A percentile compares a stretch with the other conserved stretches of the same genome.
Evolutionary conservation across 1,140 invertebrate species (phyloP).

Genomic region (Luehdorfia chinensis): DNA sequence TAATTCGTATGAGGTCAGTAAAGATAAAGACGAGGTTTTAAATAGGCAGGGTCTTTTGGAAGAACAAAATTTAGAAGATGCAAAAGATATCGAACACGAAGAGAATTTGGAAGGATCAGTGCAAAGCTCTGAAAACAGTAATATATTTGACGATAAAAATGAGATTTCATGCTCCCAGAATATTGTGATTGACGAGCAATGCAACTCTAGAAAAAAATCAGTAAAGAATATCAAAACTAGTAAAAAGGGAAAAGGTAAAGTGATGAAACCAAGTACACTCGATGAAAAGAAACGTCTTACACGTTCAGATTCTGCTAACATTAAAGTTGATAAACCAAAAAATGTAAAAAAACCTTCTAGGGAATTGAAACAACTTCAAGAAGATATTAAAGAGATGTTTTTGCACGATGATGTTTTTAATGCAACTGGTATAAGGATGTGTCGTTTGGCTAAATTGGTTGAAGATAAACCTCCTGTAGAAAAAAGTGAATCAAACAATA

Average conservation of each 20-base stretch:
- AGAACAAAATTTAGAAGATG: not conserved
- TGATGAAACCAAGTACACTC: constrained; percentile 15
- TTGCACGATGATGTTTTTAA: constrained; percentile 79
- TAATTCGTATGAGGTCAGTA: too few relatives aligned
- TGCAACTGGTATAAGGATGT: constrained; percentile 77
- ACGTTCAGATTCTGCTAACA: constrained; percentile 25
- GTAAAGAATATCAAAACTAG: constrained; percentile 24
- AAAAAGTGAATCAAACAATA: constrained; percentile 20
- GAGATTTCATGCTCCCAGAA: not conserved
- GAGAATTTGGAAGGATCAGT: too few relatives aligned
- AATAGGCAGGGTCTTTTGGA: too few relatives aligned
- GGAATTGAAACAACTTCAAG: constrained; percentile 80
- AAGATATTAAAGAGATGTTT: constrained; percentile 83
- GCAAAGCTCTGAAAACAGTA: not conserved
- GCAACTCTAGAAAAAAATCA: constrained; percentile 19
- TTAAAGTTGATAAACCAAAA: constrained; percentile 25
- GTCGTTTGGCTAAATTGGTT: constrained; percentile 64
- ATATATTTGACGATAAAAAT: not conserved
- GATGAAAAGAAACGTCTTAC: constrained; percentile 34
- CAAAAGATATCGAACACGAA: constrained; percentile 2
- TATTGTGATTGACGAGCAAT: not conserved
- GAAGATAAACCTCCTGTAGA: constrained; percentile 35
- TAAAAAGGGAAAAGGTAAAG: constrained; percentile 30
- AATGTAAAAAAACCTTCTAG: constrained; percentile 46
- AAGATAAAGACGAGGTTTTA: too few relatives aligned